Base-by-base conservation (phyloP, 2,888 invertebrate species). In the Electrophaes corylata region DNA sequence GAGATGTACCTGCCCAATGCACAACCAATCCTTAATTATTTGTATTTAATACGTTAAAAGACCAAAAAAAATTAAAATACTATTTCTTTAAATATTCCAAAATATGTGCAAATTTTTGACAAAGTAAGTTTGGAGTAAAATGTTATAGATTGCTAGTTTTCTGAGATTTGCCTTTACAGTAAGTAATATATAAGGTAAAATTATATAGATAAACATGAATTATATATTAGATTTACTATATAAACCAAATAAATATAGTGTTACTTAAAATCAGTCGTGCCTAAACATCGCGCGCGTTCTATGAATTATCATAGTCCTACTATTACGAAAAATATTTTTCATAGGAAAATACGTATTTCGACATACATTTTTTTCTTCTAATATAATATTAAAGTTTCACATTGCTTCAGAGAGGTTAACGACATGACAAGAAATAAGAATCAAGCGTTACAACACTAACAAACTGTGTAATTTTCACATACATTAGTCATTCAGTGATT, bases 241-340 rank as follows among this genome's bases (percentile, higher is more conserved):
- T 62, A 57, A 69, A 75, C 73, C 64, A 69, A 76, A 73, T 73
- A 62, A 40, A 50, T 37, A 57, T 35, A 53, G 44, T 60, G 35
- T 64, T 67, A 80, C 72, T 66, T 72, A 76, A 78, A 81, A 79
- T 83, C 83, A 83, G 83, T 83, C 83, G 73, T 76, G 75, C 76
- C 69, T 70, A 66, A 61, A 73, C 65, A 62, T 56, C 57, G 46
- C 23, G 52, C 57, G 46, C 26, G 8, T 48, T 54, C 43, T 60
- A 66, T 37, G 39, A 60, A 52, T 66, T 70, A 62, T 60, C 12
- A 14, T 58, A 70, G 70, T 73, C 73, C 74, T 72, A 73, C 73
- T 23, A 18, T 23, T 37, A 40, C 10, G 41, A 51, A 10, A 52
- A 50, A 50, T 54, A 50, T 55, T 50, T 6, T 50, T 50, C 11